Evolutionary conservation across 1,140 invertebrate genomes (phyloP), one percentile per base, ranked within the genome.

Genomic region (Formica selysi): DNA sequence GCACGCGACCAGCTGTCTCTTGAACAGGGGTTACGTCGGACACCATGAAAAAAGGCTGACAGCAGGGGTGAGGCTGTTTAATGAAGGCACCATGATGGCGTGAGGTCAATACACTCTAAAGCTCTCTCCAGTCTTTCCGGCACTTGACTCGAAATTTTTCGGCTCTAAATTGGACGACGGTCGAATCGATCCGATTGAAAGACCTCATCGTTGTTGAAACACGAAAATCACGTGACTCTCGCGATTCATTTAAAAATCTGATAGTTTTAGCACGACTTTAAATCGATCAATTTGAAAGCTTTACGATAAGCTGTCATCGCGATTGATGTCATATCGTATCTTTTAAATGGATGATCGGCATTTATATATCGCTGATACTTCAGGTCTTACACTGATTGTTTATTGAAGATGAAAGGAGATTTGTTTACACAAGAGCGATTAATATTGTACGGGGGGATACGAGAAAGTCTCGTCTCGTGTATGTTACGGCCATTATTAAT

Each of bases 1-100:
- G 91, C 92, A 93, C 91, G 91, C 92, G 91, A 93, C 92, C 92
- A 93, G 91, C 92, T 93, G 92, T 87, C 88, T 74, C 86, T 57
- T 71, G 70, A 41, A 86, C 78, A 51, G 89, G 88, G 89, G 78
- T 91, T 87, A 88, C 76, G 68, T 13, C 80, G 78, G 71, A 80
- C 65, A 87, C 59, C 26, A 57, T 84, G 70, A 86, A 86, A 90
- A 87, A 88, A 88, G 90, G 57, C 83, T 64, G 79, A 88, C 57
- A 81, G 79, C 59, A 78, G 79, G 78, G 79, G 78, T 86, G 89
- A 76, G 78, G 48, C 48, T 59, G 64, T 16, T 87, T 87, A 87
- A 87, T 86, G 86, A 91, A 87, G 88, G 67, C 76, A 83, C 22
- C 64, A 32, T 79, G 29, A 70, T 78, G 73, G 59, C 48, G 54